Evolutionary conservation across 2,113 vertebrate genomes (phyloP).

Genomic region (Barnardius zonarius): DNA sequence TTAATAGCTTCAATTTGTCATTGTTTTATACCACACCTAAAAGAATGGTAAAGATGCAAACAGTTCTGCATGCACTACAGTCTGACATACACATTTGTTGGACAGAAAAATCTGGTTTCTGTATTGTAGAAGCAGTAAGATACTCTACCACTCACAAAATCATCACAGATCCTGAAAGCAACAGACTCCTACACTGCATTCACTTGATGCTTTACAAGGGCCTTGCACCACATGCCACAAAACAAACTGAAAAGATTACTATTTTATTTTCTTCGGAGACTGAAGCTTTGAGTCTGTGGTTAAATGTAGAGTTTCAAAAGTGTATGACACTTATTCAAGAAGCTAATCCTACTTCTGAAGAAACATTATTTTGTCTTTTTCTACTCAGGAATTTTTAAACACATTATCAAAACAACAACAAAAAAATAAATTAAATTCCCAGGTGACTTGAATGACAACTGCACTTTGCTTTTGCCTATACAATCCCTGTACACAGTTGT

Average conservation of each 20-base stretch:
- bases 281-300: neutral
- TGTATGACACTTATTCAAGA: neutral
- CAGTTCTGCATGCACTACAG: neutral
- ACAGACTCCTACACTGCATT: neutral
- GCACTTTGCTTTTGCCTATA: neutral
- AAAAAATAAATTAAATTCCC: neutral
- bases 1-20: neutral
- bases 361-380: neutral
- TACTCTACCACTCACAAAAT: neutral
- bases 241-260: neutral
- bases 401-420: neutral
- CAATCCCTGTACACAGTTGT: neutral
- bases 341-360: neutral
- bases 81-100: neutral
- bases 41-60: neutral
- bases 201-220: neutral
- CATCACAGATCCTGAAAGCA: neutral
- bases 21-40: neutral
- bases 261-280: neutral
- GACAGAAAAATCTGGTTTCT: neutral
- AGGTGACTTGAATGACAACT: fast-evolving
- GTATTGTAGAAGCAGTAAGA: neutral
- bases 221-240: fast-evolving
- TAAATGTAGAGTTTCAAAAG: neutral
- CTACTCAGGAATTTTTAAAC: neutral